Conservation (phyloP, 2,113 vertebrate genomes). For the Orientallactaga bullata region DNA sequence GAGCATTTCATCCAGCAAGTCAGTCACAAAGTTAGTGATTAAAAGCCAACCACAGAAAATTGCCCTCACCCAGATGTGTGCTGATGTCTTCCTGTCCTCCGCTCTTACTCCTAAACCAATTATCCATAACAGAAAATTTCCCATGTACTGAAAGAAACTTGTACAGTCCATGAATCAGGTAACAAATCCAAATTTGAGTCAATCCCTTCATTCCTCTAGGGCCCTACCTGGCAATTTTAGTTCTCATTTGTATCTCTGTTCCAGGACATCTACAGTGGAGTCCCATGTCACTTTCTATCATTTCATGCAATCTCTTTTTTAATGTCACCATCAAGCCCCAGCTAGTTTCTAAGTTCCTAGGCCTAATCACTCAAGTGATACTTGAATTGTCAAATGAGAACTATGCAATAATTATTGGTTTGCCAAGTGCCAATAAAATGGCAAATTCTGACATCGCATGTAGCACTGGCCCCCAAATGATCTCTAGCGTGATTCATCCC, state of each 20-base stretch:
- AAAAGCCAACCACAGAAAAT: conserved; percentile 3
- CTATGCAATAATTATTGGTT: background rate
- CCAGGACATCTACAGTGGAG: conserved; percentile 13
- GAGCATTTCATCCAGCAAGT: conserved; percentile 31
- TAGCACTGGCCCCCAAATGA: background rate
- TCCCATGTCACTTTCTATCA: background rate
- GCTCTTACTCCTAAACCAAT: conserved; percentile 55
- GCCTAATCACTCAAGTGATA: conserved; percentile 26
- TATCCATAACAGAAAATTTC: background rate
- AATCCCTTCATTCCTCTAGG: background rate
- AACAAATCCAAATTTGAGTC: conserved; percentile 12
- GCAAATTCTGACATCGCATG: background rate
- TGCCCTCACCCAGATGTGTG: conserved; percentile 17
- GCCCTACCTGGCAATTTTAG: background rate
- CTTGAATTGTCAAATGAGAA: background rate
- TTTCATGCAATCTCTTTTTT: conserved; percentile 30
- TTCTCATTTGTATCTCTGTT: conserved; percentile 33
- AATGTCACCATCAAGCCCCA: background rate
- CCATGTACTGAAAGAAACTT: conserved; percentile 21
- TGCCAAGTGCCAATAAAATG: background rate
- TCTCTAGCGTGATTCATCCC: background rate
- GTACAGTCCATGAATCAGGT: conserved; percentile 14
- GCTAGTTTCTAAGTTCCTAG: conserved; percentile 6
- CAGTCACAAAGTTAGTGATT: conserved; percentile 59
- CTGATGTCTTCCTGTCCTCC: conserved; percentile 3